These are phyloP conservation scores for Gonioctena quinquepunctata DNA, from an alignment of 1,140 invertebrate genomes.

Conservation along the genomic window DNA sequence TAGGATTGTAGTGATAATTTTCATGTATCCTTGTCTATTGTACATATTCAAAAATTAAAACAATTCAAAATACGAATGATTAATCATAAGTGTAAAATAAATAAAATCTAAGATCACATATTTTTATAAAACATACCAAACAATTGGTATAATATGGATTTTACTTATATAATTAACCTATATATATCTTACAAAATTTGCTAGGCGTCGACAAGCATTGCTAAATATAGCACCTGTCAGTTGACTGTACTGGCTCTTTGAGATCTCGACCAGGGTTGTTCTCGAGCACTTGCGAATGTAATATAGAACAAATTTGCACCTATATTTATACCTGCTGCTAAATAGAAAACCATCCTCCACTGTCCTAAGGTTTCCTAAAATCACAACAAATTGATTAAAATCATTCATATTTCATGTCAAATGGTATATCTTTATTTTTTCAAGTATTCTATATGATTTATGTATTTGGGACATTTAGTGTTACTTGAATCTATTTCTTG, in stretches of 20 bases:
- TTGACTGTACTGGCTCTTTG: slow-evolving; percentile 42
- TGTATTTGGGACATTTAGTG: too few relatives aligned
- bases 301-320: slow-evolving; percentile 78
- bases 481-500: too few relatives aligned
- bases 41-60: too few relatives aligned
- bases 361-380: slow-evolving; percentile 79
- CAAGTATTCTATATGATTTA: too few relatives aligned
- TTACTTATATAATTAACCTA: background rate
- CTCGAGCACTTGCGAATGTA: slow-evolving; percentile 79
- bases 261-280: slow-evolving; percentile 73
- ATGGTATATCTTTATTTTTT: too few relatives aligned
- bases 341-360: slow-evolving; percentile 88
- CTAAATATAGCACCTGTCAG: slow-evolving; percentile 51
- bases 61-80: too few relatives aligned
- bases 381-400: too few relatives aligned
- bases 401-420: too few relatives aligned
- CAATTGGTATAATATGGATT: too few relatives aligned
- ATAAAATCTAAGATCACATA: background rate
- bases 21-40: too few relatives aligned
- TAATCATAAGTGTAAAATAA: too few relatives aligned
- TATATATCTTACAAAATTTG: background rate
- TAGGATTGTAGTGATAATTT: too few relatives aligned
- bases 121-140: background rate
- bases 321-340: slow-evolving; percentile 79
- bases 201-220: slow-evolving; percentile 24